Percentiles rank a stretch among this genome's conserved stretches.
phyloP scores from a whole-genome alignment of 2,113 vertebrate species.

The Anthoscopus minutus region DNA sequence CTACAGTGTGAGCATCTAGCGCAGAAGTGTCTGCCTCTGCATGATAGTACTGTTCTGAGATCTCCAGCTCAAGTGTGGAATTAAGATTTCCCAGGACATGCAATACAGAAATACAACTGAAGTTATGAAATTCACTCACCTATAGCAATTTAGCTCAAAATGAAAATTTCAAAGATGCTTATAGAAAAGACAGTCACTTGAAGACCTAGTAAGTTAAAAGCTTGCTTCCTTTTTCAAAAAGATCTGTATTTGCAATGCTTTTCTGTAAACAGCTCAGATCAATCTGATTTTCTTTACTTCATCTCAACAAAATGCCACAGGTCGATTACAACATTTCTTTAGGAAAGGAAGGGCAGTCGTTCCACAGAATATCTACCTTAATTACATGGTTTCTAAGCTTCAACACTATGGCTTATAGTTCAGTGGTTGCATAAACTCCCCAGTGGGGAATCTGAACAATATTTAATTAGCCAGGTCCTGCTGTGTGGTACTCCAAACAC shows the following conservation, averaged over 20 bases:
- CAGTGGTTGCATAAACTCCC: slow-evolving; percentile 8
- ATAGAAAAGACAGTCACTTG: neutral
- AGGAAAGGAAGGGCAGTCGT: neutral
- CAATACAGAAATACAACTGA: neutral
- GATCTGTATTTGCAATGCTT: neutral
- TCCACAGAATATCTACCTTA: neutral
- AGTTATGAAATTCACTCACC: neutral
- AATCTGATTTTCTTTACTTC: neutral
- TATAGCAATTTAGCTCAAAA: neutral
- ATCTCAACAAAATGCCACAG: neutral
- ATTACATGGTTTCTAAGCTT: slow-evolving; percentile 35
- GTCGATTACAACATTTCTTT: neutral
- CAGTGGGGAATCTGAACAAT: slow-evolving; percentile 22
- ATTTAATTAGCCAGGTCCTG: slow-evolving; percentile 40
- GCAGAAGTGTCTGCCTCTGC: neutral
- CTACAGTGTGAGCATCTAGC: neutral
- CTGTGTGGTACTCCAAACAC: slow-evolving; percentile 23
- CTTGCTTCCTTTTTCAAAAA: neutral
- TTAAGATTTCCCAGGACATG: neutral
- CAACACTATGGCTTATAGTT: neutral
- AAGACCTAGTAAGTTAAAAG: neutral
- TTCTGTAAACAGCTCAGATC: neutral
- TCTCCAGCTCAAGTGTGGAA: neutral
- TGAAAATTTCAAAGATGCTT: neutral
- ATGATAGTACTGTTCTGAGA: neutral